Conservation (phyloP, 2,888 invertebrate genomes). For the Furcula furcula region DNA sequence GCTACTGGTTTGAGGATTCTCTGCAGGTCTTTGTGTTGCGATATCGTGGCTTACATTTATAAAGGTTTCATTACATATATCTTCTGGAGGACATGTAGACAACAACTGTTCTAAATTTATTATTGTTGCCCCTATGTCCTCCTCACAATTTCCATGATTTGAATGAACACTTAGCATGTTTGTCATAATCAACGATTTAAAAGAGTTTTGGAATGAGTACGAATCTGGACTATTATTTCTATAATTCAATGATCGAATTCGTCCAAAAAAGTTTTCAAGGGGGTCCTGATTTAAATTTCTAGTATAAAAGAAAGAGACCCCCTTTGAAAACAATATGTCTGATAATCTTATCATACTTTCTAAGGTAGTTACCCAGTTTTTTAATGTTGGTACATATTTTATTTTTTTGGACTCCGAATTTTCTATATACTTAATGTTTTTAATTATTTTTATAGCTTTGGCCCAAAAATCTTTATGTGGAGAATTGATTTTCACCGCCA, state of each 20-base stretch:
- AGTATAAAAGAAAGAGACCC: constrained; percentile 5
- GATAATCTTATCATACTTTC: neutral
- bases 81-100: neutral
- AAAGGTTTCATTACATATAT: neutral
- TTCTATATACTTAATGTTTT: neutral
- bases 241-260: too few species aligned
- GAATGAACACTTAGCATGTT: constrained; percentile 2
- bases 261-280: constrained; percentile 8
- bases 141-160: constrained; percentile 2
- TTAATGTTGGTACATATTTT: too few species aligned
- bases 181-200: too few species aligned
- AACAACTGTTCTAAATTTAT: too few species aligned
- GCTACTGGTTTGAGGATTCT: neutral
- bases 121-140: neutral
- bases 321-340: neutral
- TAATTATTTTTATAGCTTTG: neutral
- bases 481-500: too few species aligned
- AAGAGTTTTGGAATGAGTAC: too few species aligned
- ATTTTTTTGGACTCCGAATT: neutral
- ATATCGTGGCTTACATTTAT: neutral
- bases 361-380: too few species aligned
- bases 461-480: neutral
- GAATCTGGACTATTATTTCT: too few species aligned
- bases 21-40: neutral
- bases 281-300: constrained; percentile 9